A percentile compares a stretch with the other conserved stretches of the same genome.
These are phyloP conservation scores for Gila robusta DNA, from an alignment of 2,797 vertebrate genomes.

Conservation along the genomic window DNA sequence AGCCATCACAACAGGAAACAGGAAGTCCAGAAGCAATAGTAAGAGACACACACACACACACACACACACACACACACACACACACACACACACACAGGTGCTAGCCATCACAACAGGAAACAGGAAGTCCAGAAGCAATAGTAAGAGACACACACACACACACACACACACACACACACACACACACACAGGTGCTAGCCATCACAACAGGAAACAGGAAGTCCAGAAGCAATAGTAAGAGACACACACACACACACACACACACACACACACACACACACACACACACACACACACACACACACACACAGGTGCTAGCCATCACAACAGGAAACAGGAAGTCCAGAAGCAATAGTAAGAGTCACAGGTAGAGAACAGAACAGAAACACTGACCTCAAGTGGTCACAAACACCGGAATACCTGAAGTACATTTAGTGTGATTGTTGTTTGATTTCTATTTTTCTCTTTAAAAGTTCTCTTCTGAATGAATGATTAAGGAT, in stretches of 20 bases:
- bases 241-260: background rate
- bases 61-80: background rate
- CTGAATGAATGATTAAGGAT: background rate
- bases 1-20: too few relatives aligned
- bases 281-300: background rate
- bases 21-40: too few relatives aligned
- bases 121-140: too few relatives aligned
- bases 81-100: background rate
- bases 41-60: background rate
- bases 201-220: too few relatives aligned
- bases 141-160: too few relatives aligned
- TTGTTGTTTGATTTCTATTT: background rate
- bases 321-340: slow-evolving; percentile 4
- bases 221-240: too few relatives aligned
- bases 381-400: background rate
- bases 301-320: background rate
- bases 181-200: too few relatives aligned
- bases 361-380: background rate
- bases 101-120: too few relatives aligned
- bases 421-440: background rate
- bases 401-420: background rate
- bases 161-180: background rate
- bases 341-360: background rate
- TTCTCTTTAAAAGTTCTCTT: background rate
- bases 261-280: background rate